Percentiles rank a stretch among this genome's conserved stretches.
Conservation (phyloP, 2,888 invertebrate species). For the Leucophora obtusa region DNA sequence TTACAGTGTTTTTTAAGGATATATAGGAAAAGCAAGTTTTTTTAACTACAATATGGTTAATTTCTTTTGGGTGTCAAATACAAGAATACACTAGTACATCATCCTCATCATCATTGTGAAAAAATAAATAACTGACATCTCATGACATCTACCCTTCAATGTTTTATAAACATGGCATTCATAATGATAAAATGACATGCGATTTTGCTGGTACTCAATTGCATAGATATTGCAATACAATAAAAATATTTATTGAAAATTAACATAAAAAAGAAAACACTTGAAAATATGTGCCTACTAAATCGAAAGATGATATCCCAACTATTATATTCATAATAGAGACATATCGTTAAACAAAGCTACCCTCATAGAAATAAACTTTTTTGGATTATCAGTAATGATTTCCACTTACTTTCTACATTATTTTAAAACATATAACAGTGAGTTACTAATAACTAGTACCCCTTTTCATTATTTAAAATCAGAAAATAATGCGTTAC, state of each 20-base stretch:
- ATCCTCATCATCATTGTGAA: constrained; percentile 7
- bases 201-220: constrained; percentile 14
- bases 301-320: background rate
- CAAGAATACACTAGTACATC: background rate
- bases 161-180: constrained; percentile 30
- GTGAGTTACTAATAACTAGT: too few relatives aligned
- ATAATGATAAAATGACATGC: constrained; percentile 47
- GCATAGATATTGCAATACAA: background rate
- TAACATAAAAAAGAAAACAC: background rate
- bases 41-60: background rate
- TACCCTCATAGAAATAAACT: too few relatives aligned
- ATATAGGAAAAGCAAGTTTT: background rate
- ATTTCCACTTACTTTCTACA: too few relatives aligned
- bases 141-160: constrained; percentile 38
- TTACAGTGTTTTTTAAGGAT: constrained; percentile 1
- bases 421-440: too few relatives aligned
- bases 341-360: too few relatives aligned
- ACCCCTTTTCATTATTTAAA: too few relatives aligned
- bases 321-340: too few relatives aligned
- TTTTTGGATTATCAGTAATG: too few relatives aligned
- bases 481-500: too few relatives aligned
- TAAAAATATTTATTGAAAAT: background rate
- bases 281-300: background rate
- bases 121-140: constrained; percentile 41
- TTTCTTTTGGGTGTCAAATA: constrained; percentile 25